Evolutionary conservation across 2,113 vertebrate species (phyloP), one percentile per base, ranked within the genome.

Genomic region (Caracal caracal): DNA sequence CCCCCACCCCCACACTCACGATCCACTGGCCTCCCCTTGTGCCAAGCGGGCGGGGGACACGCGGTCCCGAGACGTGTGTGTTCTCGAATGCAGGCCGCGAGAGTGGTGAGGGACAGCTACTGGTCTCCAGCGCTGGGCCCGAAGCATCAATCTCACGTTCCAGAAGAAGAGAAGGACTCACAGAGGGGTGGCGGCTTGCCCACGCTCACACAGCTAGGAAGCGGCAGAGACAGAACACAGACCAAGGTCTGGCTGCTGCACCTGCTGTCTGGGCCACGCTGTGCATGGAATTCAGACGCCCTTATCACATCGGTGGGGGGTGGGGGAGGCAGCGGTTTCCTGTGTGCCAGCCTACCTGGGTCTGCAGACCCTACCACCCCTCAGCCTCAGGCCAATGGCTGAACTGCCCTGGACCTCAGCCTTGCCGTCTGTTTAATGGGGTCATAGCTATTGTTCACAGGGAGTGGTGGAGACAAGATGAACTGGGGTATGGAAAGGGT

Each of bases 301-400:
- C 5, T 20, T 12, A 12, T 0, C 6, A 11, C 0, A 1, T 5
- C 0, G 0, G 0, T 6, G 0, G 17, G 2, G 26, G 4, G 0
- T 15, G 30, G 59, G 40, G 15, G 35, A 13, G 59, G 49, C n/a
- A n/a, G n/a, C 61, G 20, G 5, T 43, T 43, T 56, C 13, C 76
- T 24, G 1, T 22, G 37, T 24, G 76, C 82, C 76, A 51, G 35
- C 16, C 16, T 16, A 43, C 78, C 56, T 28, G 3, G 20, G 35
- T 43, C 56, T 22, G 59, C 68, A 76, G 28, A 35, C 33, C 7
- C 47, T 40, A 16, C 40, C 19, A 24, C 43, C 28, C 56, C 59
- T n/a, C 61, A 43, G 59, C 49, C 82, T 78, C 49, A n/a, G 16
- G 79, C 7, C 40, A 47, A 16, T 1, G 8, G 53, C 86, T 66